Conservation (phyloP, 2,888 invertebrate genomes). For the Mythimna lalbum region DNA sequence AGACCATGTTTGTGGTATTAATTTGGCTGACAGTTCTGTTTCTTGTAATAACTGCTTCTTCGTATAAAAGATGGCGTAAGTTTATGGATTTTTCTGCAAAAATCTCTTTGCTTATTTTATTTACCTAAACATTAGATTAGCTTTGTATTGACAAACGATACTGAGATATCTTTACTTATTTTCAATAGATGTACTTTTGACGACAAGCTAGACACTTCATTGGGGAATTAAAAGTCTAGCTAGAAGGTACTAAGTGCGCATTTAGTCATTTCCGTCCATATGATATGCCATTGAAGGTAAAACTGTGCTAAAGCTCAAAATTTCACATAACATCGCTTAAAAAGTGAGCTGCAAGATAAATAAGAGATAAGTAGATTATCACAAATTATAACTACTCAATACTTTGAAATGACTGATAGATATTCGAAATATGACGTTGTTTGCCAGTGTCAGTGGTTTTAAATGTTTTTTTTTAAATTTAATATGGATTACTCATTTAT, state of each 20-base stretch:
- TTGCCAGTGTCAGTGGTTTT: background rate
- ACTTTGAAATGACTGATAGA: conserved; percentile 16
- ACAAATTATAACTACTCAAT: conserved; percentile 13
- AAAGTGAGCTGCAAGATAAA: conserved; percentile 25
- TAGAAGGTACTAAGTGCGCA: background rate
- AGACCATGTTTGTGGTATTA: conserved; percentile 35
- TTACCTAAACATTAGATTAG: background rate
- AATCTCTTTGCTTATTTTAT: background rate
- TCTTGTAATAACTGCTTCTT: conserved; percentile 18
- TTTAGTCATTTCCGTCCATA: background rate
- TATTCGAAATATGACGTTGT: conserved; percentile 36
- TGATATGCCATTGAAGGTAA: background rate
- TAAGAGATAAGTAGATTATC: conserved; percentile 38
- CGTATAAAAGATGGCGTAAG: conserved; percentile 46
- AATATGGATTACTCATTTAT: conserved; percentile 32
- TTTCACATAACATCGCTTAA: conserved; percentile 12
- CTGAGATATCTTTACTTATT: background rate
- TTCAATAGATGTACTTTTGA: background rate
- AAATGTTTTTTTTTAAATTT: conserved; percentile 17
- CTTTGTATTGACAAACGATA: background rate
- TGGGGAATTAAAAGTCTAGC: too few species aligned
- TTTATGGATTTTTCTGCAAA: background rate
- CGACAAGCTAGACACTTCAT: background rate
- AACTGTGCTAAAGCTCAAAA: conserved; percentile 5
- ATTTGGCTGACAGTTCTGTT: conserved; percentile 36